Evolutionary conservation across 2,888 invertebrate genomes (phyloP), one percentile per base, ranked within the genome.

Genomic region (Scaptomyza caliginosa): DNA sequence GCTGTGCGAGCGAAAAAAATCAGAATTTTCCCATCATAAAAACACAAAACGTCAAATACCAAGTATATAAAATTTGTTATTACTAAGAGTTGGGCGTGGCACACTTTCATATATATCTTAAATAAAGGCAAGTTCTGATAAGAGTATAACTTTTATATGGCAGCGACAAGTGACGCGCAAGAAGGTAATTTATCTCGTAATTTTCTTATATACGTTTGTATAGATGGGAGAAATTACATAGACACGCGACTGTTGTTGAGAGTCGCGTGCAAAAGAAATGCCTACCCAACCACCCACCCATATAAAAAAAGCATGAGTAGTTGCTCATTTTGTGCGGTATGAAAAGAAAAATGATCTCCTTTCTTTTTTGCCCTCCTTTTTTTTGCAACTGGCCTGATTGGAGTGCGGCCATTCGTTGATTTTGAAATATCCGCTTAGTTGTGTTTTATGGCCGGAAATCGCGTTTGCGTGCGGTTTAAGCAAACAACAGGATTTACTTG

Each of bases 251-350:
- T 43, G 39, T 49, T 32, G n/a, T 49, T 32, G n/a, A 59, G 28
- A 40, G 45, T 46, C 43, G 38, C 48, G 36, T 51, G 36, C 48
- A 23, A n/a, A n/a, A 10, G 10, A n/a, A 32, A 32, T 45, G 24
- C 21, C 39, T 8, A 13, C 17, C 34, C 48, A 7, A 13, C n/a
- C 28, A 28, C 17, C 11, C 46, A 8, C 46, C 13, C 56, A 26
- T 58, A 82, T 76, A 80, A 83, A 84, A 82, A 77, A 80, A 77
- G 71, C 80, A 82, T 80, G 76, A 70, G 57, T 65, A 46, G 57
- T 67, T 49, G 68, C 67, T 74, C 66, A 67, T 60, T 81, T 69
- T 49, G 13, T 51, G 66, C 28, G 32, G 39, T 46, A 51, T 48
- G 23, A n/a, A n/a, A 54, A 21, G 34, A 26, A 16, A 16, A 48